Conservation (phyloP, 2,888 invertebrate genomes). For the Anoplius nigerrimus region DNA sequence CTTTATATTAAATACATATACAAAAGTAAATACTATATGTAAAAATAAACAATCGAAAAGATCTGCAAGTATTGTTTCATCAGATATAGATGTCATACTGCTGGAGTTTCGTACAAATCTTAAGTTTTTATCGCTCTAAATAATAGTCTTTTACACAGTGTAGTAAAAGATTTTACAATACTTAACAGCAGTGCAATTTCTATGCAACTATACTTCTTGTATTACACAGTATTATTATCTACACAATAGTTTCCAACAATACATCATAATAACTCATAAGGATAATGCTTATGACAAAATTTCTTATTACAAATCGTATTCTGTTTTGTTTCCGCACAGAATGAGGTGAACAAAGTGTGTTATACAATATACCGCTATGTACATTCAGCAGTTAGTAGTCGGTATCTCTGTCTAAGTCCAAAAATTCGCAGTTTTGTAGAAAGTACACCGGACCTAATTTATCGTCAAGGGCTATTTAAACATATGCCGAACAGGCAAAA, state of each 20-base stretch:
- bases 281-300: background rate
- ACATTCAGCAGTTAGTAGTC: background rate
- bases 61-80: too few relatives aligned
- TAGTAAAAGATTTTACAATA: background rate
- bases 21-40: background rate
- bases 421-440: too few relatives aligned
- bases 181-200: constrained; percentile 25
- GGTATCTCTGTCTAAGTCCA: background rate
- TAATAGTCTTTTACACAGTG: too few relatives aligned
- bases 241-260: background rate
- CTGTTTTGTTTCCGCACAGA: background rate
- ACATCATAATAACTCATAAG: background rate
- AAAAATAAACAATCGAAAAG: too few relatives aligned
- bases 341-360: background rate
- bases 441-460: too few relatives aligned
- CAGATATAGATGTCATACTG: too few relatives aligned
- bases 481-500: constrained; percentile 43
- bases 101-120: too few relatives aligned
- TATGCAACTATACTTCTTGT: constrained; percentile 31
- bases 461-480: background rate
- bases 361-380: background rate
- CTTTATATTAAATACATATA: background rate
- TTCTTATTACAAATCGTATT: constrained; percentile 1
- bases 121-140: too few relatives aligned
- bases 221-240: constrained; percentile 36